phyloP scores from a whole-genome alignment of 2,888 invertebrate genomes.

The Drosophila demipolita region DNA sequence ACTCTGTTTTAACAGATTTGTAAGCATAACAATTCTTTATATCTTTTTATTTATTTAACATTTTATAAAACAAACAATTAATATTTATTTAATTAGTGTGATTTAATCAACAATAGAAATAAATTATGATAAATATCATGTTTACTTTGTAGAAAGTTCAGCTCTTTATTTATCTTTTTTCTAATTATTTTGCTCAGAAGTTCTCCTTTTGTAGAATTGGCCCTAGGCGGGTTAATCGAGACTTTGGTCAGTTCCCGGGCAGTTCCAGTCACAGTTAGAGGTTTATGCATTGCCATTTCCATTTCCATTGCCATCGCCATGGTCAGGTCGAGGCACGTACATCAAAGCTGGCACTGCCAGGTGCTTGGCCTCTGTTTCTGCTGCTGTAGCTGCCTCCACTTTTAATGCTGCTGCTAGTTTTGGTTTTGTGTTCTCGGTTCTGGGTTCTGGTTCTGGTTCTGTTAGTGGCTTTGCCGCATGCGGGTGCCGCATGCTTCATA shows the following conservation, averaged over 20 bases:
- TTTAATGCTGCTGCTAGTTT: conserved; percentile 1
- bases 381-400: neutral
- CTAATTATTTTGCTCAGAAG: too few relatives aligned
- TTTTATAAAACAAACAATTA: neutral
- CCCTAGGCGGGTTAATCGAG: conserved; percentile 35
- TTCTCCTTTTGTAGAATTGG: neutral
- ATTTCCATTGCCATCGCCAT: neutral
- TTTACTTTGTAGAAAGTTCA: neutral
- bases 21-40: too few relatives aligned
- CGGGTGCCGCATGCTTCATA: conserved; percentile 64
- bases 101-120: neutral
- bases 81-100: neutral
- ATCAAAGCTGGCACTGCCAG: conserved; percentile 36
- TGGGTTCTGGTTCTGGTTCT: neutral
- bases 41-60: too few relatives aligned
- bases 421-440: neutral
- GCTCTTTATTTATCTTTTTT: neutral
- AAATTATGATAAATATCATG: neutral
- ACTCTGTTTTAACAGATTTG: too few relatives aligned
- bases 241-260: conserved; percentile 13
- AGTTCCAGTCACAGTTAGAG: neutral
- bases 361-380: conserved; percentile 34
- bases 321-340: conserved; percentile 44
- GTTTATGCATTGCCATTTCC: neutral
- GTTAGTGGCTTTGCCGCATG: conserved; percentile 21